phyloP scores from a whole-genome alignment of 2,797 vertebrate species.

The Poeciliopsis infans region DNA sequence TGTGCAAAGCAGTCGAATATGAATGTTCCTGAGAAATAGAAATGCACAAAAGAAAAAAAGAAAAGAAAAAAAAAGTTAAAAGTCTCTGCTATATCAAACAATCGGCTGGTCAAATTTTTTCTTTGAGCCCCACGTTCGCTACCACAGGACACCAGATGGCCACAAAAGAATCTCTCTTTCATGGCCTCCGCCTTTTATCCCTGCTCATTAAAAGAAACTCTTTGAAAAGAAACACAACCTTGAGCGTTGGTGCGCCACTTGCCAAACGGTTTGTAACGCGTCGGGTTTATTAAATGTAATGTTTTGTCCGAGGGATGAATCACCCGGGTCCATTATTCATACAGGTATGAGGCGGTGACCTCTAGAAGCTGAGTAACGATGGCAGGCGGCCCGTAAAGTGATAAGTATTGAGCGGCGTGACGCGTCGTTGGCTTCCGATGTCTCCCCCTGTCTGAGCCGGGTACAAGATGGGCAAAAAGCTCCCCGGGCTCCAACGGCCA shows the following conservation, averaged over 20 bases:
- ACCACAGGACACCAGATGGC: slow-evolving; percentile 47
- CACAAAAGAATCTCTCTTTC: slow-evolving; percentile 40
- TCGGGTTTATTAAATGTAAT: slow-evolving; percentile 38
- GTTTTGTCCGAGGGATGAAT: slow-evolving; percentile 18
- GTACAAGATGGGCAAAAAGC: slow-evolving; percentile 29
- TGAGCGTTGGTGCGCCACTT: slow-evolving; percentile 30
- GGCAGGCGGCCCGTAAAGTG: slow-evolving; percentile 49
- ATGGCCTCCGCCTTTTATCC: slow-evolving; percentile 62
- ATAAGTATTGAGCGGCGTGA: slow-evolving; percentile 52
- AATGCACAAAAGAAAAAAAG: neutral
- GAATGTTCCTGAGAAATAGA: slow-evolving; percentile 16
- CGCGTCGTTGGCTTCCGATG: slow-evolving; percentile 44
- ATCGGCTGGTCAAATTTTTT: slow-evolving; percentile 26
- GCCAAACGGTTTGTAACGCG: slow-evolving; percentile 33
- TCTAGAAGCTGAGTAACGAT: slow-evolving; percentile 46
- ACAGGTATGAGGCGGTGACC: slow-evolving; percentile 54
- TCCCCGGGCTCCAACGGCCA: slow-evolving; percentile 48
- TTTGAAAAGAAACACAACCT: slow-evolving; percentile 34
- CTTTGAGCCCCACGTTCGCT: slow-evolving; percentile 28
- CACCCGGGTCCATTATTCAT: slow-evolving; percentile 31
- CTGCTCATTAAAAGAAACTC: slow-evolving; percentile 52
- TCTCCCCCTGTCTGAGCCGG: slow-evolving; percentile 12
- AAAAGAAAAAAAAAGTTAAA: neutral
- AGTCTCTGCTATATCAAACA: slow-evolving; percentile 38
- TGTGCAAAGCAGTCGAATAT: slow-evolving; percentile 14